Evolutionary conservation across 2,888 invertebrate genomes (phyloP), one percentile per base, ranked within the genome.

Genomic region (Liodrosophila aerea): DNA sequence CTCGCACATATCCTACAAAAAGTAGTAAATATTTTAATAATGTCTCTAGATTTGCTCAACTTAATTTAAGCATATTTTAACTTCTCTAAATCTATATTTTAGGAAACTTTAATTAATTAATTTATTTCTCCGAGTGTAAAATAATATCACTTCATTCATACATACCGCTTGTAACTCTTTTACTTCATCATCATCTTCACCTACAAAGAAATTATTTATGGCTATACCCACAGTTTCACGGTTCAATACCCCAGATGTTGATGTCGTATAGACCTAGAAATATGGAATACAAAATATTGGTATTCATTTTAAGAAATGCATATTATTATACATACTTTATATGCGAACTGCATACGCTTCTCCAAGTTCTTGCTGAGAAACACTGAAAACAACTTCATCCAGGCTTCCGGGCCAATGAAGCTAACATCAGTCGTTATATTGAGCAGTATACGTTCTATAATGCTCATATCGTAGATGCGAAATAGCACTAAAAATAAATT

Each of bases 391-490:
- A 94, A 92, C 57, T 92, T 91, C 0, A 94, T 92, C 92, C 94
- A 96, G 7, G 93, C 93, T 33, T 92, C 90, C 85, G 93, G 92
- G 40, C 81, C 75, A 0, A 87, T 72, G 22, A 72, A 34, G 29
- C 70, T 74, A 9, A 92, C 91, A 5, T 92, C 92, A 29, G 91
- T 89, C 46, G 93, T 93, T 18, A 94, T 85, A 0, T 92, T 91
- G 2, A 92, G 90, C 88, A 93, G 91, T 5, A 93, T 92, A 0
- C 93, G 90, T 69, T 93, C 93, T 90, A 93, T 93, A 85, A 93
- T 91, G 43, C 91, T 91, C 43, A 94, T 92, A 81, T 95, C 94
- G 0, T 94, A 94, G 92, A 96, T 94, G 16, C 94, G 92, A 49
- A 95, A 93, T 0, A 92, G 91, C 1, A 92, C 92, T 76, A 94